A percentile compares a stretch with the other conserved stretches of the same genome.
Evolutionary conservation across 92 coral and sea anemone species (phyloP).

Genomic region (Virgularia gustaviana): DNA sequence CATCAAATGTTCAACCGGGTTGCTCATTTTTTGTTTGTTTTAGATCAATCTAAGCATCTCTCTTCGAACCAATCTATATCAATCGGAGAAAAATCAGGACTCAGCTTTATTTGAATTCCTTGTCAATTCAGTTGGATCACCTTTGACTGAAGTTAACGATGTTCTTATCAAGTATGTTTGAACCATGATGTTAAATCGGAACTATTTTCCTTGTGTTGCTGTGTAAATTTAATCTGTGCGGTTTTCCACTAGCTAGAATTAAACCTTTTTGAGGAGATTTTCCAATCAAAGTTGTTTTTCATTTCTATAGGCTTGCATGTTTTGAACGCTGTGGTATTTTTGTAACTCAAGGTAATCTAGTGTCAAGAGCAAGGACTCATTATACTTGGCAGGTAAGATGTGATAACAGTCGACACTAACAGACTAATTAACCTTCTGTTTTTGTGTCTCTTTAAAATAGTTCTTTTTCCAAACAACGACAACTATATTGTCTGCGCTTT

Average conservation of each 20-base stretch:
- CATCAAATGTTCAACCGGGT: no score
- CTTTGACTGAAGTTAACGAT: conserved; percentile 90
- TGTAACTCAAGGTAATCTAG: conserved; percentile 72
- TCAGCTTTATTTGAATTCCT: conserved; percentile 77
- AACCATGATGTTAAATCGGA: neutral
- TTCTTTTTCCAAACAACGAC: no score
- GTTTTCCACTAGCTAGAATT: neutral
- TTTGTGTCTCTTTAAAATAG: no score
- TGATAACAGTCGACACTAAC: no score
- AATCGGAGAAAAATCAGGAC: conserved; percentile 66
- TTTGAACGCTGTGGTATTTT: conserved; percentile 88
- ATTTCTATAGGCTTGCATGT: conserved; percentile 67
- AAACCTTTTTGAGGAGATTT: neutral
- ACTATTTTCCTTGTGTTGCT: neutral
- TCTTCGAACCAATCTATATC: conserved; percentile 63
- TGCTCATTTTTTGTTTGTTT: conserved; percentile 1
- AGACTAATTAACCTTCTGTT: no score
- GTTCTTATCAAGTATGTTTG: conserved; percentile 69
- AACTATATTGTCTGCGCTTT: no score
- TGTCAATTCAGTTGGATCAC: conserved; percentile 86
- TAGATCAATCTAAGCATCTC: conserved; percentile 93
- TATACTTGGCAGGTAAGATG: conserved; percentile 91
- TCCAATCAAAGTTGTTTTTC: neutral
- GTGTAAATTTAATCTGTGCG: no score
- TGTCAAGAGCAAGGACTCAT: conserved; percentile 68